A percentile compares a stretch with the other conserved stretches of the same genome.
These are phyloP conservation scores for Tenualosa thibaudeaui DNA, from an alignment of 2,797 vertebrate genomes.

Conservation along the genomic window DNA sequence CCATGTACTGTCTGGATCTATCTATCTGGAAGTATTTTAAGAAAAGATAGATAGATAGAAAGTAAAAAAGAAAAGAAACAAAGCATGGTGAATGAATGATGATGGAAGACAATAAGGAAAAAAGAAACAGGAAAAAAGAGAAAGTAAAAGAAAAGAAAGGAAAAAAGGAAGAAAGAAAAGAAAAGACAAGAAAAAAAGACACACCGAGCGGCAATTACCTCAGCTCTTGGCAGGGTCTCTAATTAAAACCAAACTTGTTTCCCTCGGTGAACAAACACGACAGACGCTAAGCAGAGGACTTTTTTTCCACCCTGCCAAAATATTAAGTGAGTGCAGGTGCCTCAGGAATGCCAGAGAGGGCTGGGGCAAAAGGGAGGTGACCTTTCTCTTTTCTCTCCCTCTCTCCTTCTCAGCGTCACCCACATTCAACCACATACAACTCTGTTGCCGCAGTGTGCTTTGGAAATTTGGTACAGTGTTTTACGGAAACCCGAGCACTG, in stretches of 20 bases:
- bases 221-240: constrained; percentile 75
- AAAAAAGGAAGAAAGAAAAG: constrained; percentile 41
- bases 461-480: neutral
- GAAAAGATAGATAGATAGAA: neutral
- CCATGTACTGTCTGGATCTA: neutral
- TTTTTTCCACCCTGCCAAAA: constrained; percentile 72
- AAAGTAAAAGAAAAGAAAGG: neutral
- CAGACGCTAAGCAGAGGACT: constrained; percentile 71
- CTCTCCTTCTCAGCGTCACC: neutral
- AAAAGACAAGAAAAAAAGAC: constrained; percentile 42
- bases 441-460: neutral
- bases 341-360: constrained; percentile 78
- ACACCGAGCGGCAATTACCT: constrained; percentile 73
- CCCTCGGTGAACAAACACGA: constrained; percentile 80
- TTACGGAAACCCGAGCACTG: neutral
- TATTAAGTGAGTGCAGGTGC: constrained; percentile 88
- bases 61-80: neutral
- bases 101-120: neutral
- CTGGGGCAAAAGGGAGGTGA: constrained; percentile 57
- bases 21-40: neutral
- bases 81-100: constrained; percentile 1
- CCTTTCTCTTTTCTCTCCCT: constrained; percentile 58
- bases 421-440: neutral
- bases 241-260: constrained; percentile 88
- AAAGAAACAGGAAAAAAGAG: neutral